Evolutionary conservation across 2,888 invertebrate species (phyloP).

Genomic region (Strigamia transsilvanica): DNA sequence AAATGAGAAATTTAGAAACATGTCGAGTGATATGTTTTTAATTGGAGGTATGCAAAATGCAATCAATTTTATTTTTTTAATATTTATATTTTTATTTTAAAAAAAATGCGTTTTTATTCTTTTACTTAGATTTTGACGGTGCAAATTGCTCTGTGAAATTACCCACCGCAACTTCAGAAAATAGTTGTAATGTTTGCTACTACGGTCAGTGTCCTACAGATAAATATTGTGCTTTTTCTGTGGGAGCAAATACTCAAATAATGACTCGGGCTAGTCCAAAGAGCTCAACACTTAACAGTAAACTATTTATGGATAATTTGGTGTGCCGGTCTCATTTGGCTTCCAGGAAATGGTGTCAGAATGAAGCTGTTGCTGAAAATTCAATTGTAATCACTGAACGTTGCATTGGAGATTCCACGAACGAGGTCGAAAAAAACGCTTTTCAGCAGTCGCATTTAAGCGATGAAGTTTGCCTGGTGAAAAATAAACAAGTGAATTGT

Average conservation of each 20-base stretch:
- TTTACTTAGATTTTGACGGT: background rate
- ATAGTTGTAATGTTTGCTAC: background rate
- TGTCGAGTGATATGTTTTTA: background rate
- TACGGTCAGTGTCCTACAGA: background rate
- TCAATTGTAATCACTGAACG: slow-evolving; percentile 14
- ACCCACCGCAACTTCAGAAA: background rate
- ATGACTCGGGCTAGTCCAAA: slow-evolving; percentile 17
- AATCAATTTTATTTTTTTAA: background rate
- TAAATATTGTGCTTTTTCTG: slow-evolving; percentile 36
- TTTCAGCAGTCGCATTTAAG: background rate
- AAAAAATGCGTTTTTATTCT: background rate
- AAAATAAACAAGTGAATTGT: slow-evolving; percentile 28
- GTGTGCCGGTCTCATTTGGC: slow-evolving; percentile 13
- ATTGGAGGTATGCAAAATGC: background rate
- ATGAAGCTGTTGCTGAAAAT: slow-evolving; percentile 10
- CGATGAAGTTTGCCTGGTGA: background rate
- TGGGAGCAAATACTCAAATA: slow-evolving; percentile 15
- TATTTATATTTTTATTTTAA: background rate
- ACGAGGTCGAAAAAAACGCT: background rate
- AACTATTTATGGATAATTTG: slow-evolving; percentile 45
- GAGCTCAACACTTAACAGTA: background rate
- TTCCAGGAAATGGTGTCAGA: slow-evolving; percentile 36
- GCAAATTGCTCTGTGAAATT: slow-evolving; percentile 23
- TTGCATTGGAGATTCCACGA: background rate
- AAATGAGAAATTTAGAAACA: background rate